phyloP scores from a whole-genome alignment of 2,797 vertebrate species.

The Odontamblyopus rebecca region DNA sequence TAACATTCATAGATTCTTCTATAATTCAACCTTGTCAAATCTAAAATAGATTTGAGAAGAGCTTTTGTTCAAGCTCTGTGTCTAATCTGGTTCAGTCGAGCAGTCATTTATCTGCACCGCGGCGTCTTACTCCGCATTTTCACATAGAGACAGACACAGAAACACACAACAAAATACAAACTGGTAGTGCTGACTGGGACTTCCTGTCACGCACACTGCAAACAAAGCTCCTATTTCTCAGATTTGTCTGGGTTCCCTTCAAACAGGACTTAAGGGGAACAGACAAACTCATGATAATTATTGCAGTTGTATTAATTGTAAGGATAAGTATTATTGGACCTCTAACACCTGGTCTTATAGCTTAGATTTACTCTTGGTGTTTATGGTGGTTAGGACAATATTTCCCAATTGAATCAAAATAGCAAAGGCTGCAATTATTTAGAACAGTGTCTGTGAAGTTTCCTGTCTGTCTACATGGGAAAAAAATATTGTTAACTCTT shows the following conservation, averaged over 20 bases:
- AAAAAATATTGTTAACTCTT: too few relatives aligned
- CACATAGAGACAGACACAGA: slow-evolving; percentile 18
- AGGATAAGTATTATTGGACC: neutral
- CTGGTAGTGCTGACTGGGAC: slow-evolving; percentile 51
- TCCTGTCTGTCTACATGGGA: too few relatives aligned
- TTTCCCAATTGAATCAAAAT: too few relatives aligned
- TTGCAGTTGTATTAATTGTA: neutral
- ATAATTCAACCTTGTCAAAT: slow-evolving; percentile 25
- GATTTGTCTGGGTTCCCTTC: slow-evolving; percentile 37
- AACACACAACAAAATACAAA: slow-evolving; percentile 36
- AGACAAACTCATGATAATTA: slow-evolving; percentile 22
- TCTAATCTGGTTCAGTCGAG: slow-evolving; percentile 51
- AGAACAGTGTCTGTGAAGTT: too few relatives aligned
- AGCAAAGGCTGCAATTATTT: too few relatives aligned
- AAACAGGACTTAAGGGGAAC: slow-evolving; percentile 55
- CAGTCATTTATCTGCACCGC: slow-evolving; percentile 49
- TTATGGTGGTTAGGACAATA: too few relatives aligned
- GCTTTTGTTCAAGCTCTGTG: slow-evolving; percentile 45
- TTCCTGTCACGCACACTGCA: slow-evolving; percentile 67
- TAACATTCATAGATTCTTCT: slow-evolving; percentile 24
- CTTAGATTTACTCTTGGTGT: neutral
- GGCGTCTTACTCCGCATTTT: slow-evolving; percentile 44
- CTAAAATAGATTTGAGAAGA: slow-evolving; percentile 30
- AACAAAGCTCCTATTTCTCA: slow-evolving; percentile 52
- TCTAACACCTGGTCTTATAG: neutral